phyloP scores from a whole-genome alignment of 2,113 vertebrate species.

The Otus sunia region DNA sequence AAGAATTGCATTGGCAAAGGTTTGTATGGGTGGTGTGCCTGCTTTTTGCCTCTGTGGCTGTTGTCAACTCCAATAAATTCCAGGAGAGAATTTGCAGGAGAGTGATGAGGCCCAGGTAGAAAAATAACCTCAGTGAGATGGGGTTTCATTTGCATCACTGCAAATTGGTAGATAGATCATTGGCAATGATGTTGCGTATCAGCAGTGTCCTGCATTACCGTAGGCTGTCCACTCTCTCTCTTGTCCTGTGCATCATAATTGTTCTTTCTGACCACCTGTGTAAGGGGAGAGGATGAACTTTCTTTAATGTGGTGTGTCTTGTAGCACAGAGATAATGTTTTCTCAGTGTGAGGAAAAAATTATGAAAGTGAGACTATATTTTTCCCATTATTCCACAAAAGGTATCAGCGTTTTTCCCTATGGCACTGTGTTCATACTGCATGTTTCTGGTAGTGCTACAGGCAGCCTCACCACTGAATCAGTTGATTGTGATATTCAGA shows the following conservation, averaged over 20 bases:
- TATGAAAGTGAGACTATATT: neutral
- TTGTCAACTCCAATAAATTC: neutral
- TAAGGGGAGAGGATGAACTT: neutral
- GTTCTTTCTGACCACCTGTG: neutral
- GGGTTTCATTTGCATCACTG: neutral
- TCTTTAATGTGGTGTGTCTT: neutral
- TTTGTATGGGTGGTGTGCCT: neutral
- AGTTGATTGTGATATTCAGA: neutral
- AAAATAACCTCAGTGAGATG: neutral
- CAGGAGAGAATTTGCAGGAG: neutral
- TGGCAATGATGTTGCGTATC: neutral
- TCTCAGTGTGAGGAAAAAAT: neutral
- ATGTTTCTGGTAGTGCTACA: neutral
- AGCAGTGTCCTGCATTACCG: neutral
- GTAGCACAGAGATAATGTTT: neutral
- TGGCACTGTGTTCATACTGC: neutral
- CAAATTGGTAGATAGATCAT: neutral
- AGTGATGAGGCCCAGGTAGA: neutral
- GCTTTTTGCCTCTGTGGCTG: neutral
- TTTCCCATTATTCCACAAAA: neutral
- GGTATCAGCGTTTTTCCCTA: neutral
- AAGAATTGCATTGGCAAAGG: slow-evolving; percentile 9
- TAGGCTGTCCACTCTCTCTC: neutral
- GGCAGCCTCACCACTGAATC: neutral
- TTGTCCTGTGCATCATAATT: neutral